These are phyloP conservation scores for Artibeus jamaicensis DNA, from an alignment of 2,797 vertebrate genomes.

Conservation along the genomic window DNA sequence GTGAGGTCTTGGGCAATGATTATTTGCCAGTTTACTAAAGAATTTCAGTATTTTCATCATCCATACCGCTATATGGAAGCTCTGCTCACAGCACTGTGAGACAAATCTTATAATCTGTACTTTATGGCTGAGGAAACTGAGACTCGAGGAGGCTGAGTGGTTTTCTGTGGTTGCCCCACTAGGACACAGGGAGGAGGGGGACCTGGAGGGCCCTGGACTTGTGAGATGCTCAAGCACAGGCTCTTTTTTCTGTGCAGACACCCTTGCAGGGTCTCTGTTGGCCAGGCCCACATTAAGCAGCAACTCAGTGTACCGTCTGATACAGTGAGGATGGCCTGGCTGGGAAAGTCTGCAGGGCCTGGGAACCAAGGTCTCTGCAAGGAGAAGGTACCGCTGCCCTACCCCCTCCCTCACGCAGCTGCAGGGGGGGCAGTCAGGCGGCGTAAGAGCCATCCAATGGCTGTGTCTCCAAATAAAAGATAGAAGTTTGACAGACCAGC, in stretches of 20 bases:
- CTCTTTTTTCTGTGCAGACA: no score
- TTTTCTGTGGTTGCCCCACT: neutral
- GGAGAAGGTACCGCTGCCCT: neutral
- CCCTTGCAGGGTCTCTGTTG: fast-evolving
- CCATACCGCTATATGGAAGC: neutral
- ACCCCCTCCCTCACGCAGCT: neutral
- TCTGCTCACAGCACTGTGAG: neutral
- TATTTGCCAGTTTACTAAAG: neutral
- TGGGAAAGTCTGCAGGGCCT: neutral
- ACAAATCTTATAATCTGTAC: neutral
- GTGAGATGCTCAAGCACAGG: fast-evolving
- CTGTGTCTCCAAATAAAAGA: neutral
- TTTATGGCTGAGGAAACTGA: neutral
- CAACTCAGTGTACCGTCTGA: fast-evolving
- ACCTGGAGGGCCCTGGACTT: neutral
- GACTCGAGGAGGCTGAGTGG: neutral
- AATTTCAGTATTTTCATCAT: neutral
- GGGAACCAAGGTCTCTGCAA: neutral
- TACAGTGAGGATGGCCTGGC: neutral
- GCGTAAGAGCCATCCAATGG: fast-evolving
- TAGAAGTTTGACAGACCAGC: neutral
- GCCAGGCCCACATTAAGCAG: neutral
- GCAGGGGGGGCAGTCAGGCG: neutral
- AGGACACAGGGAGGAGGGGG: neutral
- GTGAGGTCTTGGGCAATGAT: neutral